Conservation (phyloP, 2,888 invertebrate species). For the Nymphalis c-album region DNA sequence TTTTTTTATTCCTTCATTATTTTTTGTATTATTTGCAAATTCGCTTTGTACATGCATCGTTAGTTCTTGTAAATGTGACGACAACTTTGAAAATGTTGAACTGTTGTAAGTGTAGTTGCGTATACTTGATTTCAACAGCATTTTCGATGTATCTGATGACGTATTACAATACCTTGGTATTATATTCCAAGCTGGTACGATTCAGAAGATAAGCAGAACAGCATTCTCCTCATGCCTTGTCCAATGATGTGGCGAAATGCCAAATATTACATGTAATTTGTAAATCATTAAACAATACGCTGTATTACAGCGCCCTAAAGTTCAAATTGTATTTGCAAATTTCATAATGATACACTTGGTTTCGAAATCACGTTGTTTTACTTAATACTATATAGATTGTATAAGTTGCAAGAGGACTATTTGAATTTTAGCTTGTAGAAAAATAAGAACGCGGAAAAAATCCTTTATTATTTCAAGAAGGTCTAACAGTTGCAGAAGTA, state of each 20-base stretch:
- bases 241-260: slow-evolving; percentile 35
- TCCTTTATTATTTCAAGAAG: not conserved
- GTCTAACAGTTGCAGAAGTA: not conserved
- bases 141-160: slow-evolving; percentile 1
- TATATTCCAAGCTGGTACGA: slow-evolving; percentile 18
- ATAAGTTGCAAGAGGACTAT: not conserved
- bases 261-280: slow-evolving; percentile 30
- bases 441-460: not conserved
- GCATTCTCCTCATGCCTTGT: slow-evolving; percentile 36
- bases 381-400: not conserved
- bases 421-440: not conserved
- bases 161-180: slow-evolving; percentile 2
- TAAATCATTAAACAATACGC: slow-evolving; percentile 18
- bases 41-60: too few species aligned
- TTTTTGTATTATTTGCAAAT: too few species aligned
- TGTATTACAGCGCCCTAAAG: slow-evolving; percentile 26
- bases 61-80: too few species aligned
- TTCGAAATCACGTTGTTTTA: slow-evolving; percentile 14
- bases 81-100: too few species aligned
- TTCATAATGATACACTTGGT: not conserved
- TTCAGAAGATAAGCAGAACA: slow-evolving; percentile 25
- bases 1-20: too few species aligned
- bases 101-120: too few species aligned
- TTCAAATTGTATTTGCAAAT: slow-evolving; percentile 10
- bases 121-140: not conserved